These are phyloP conservation scores for Pedicia rivosa DNA, from an alignment of 2,888 invertebrate genomes.

Conservation along the genomic window DNA sequence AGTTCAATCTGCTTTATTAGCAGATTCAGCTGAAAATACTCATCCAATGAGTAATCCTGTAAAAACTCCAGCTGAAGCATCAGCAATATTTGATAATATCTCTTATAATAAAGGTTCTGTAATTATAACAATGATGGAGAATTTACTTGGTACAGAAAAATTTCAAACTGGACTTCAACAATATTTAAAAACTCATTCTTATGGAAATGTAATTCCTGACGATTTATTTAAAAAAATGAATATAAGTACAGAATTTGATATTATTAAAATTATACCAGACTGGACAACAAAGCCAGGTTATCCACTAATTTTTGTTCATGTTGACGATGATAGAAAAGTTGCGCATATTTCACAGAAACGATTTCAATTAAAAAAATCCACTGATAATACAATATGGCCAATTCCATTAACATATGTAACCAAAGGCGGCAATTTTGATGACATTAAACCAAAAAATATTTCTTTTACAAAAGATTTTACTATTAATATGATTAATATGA, in stretches of 20 bases:
- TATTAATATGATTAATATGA: background rate
- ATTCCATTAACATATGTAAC: constrained; percentile 29
- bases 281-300: constrained; percentile 46
- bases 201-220: constrained; percentile 18
- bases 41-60: constrained; percentile 43
- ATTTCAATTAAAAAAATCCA: constrained; percentile 17
- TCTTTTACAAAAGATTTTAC: constrained; percentile 25
- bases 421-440: background rate
- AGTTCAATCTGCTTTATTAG: constrained; percentile 42
- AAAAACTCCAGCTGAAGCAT: constrained; percentile 39
- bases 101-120: constrained; percentile 53
- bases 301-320: constrained; percentile 37
- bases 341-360: constrained; percentile 4
- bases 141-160: constrained; percentile 36
- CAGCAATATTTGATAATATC: constrained; percentile 45
- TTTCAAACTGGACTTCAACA: constrained; percentile 37
- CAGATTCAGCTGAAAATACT: constrained; percentile 39
- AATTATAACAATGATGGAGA: constrained; percentile 51
- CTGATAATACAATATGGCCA: constrained; percentile 20
- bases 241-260: constrained; percentile 19
- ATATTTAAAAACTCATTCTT: constrained; percentile 36
- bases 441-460: background rate
- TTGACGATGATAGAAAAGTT: background rate
- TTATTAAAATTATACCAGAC: constrained; percentile 10
- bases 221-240: constrained; percentile 14